These are phyloP conservation scores for Megalonaias nervosa DNA, from an alignment of 1,140 invertebrate species.

Conservation along the genomic window DNA sequence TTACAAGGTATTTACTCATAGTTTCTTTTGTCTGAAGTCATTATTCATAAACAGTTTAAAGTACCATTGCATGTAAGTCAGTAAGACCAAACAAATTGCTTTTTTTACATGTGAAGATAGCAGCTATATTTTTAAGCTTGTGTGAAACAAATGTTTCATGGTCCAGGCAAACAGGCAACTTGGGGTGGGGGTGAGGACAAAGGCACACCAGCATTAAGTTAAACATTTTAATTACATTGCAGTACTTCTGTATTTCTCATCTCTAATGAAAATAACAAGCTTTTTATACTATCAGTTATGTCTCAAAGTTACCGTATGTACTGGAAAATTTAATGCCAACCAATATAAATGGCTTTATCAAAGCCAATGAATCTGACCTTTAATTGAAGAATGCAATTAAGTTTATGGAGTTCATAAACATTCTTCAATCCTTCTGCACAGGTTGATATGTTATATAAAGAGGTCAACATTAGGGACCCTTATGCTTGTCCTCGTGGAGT, in stretches of 20 bases:
- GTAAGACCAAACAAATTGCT: not conserved
- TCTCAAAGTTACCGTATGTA: not conserved
- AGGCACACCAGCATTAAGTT: too few species aligned
- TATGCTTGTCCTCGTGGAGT: conserved; percentile 57
- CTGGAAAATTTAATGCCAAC: not conserved
- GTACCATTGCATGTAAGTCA: not conserved
- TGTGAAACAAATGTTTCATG: too few species aligned
- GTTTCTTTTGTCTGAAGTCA: not conserved
- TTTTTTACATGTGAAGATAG: not conserved
- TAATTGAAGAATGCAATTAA: not conserved
- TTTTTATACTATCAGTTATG: too few species aligned
- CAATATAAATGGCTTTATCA: not conserved
- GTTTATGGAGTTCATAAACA: too few species aligned
- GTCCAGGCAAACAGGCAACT: too few species aligned
- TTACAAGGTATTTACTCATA: not conserved
- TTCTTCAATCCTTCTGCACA: not conserved
- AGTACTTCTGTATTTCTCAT: too few species aligned
- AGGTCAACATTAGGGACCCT: conserved; percentile 65
- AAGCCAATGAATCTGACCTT: not conserved
- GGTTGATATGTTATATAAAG: conserved; percentile 53
- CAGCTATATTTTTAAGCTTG: not conserved
- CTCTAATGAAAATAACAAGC: too few species aligned
- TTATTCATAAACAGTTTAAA: not conserved
- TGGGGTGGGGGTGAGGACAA: too few species aligned
- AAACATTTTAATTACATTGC: too few species aligned